These are phyloP conservation scores for Amblyornis subalaris DNA, from an alignment of 2,113 vertebrate genomes.

Conservation along the genomic window DNA sequence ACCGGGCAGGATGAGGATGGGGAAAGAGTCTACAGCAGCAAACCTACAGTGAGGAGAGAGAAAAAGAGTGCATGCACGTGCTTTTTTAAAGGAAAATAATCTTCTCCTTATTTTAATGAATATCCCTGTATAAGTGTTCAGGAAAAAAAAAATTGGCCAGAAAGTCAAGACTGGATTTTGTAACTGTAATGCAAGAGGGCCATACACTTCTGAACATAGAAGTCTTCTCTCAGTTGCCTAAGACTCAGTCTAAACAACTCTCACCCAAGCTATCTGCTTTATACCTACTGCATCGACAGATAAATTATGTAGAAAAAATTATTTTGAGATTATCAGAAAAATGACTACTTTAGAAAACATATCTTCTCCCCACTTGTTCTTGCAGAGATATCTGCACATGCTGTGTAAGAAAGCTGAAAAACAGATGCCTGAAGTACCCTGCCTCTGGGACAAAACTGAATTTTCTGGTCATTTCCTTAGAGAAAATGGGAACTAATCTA, in stretches of 20 bases:
- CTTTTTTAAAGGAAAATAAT: not conserved
- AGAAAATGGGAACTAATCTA: not conserved
- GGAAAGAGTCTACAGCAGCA: not conserved
- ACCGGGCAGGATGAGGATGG: conserved; percentile 22
- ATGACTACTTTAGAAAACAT: not conserved
- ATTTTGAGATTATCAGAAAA: not conserved
- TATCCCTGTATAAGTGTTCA: not conserved
- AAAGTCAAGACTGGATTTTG: not conserved
- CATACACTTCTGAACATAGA: not conserved
- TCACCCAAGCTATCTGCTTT: not conserved
- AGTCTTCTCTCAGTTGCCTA: not conserved
- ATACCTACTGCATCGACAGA: not conserved
- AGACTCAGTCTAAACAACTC: not conserved
- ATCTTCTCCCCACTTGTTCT: not conserved
- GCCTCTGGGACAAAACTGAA: not conserved
- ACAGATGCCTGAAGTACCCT: not conserved
- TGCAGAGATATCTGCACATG: not conserved
- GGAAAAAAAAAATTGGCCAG: not conserved
- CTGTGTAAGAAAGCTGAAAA: not conserved
- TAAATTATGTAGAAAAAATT: not conserved
- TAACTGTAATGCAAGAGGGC: not conserved
- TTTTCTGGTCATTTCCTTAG: not conserved
- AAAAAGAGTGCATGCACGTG: accelerated
- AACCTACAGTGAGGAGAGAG: not conserved
- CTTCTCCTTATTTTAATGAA: not conserved